Conservation (phyloP, 2,888 invertebrate genomes). For the Drosophila peninsularis region DNA sequence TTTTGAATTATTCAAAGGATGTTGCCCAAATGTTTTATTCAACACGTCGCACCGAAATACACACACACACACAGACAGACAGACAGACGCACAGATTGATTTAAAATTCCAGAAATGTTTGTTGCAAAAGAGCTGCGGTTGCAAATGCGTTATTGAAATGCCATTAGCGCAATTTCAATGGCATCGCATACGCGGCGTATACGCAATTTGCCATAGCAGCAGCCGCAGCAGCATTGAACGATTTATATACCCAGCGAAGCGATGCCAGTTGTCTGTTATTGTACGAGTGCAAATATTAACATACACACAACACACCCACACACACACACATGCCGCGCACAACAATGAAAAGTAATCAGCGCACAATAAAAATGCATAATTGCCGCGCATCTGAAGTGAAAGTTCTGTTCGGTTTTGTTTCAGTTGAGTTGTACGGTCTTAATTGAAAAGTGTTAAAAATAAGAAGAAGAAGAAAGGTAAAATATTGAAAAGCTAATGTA, state of each 20-base stretch:
- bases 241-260: background rate
- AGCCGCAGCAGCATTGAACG: constrained; percentile 1
- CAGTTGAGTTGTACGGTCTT: constrained; percentile 21
- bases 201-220: constrained; percentile 46
- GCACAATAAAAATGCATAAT: constrained; percentile 46
- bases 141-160: constrained; percentile 68
- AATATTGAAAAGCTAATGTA: constrained; percentile 36
- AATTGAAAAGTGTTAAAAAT: constrained; percentile 22
- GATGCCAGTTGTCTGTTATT: constrained; percentile 34
- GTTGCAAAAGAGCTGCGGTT: constrained; percentile 52
- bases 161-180: constrained; percentile 67
- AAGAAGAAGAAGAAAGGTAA: constrained; percentile 17
- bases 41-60: constrained; percentile 25
- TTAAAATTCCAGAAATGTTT: constrained; percentile 54
- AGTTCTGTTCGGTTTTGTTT: constrained; percentile 42
- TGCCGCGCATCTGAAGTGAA: constrained; percentile 49
- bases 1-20: constrained; percentile 67
- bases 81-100: constrained; percentile 26
- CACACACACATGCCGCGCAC: constrained; percentile 5
- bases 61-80: constrained; percentile 11
- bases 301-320: constrained; percentile 9
- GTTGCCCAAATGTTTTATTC: constrained; percentile 64
- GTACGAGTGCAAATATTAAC: constrained; percentile 48
- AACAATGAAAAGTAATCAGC: constrained; percentile 59
- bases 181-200: constrained; percentile 54